Base-by-base conservation (phyloP, 2,113 vertebrate genomes). In the Nothocercus julius region DNA sequence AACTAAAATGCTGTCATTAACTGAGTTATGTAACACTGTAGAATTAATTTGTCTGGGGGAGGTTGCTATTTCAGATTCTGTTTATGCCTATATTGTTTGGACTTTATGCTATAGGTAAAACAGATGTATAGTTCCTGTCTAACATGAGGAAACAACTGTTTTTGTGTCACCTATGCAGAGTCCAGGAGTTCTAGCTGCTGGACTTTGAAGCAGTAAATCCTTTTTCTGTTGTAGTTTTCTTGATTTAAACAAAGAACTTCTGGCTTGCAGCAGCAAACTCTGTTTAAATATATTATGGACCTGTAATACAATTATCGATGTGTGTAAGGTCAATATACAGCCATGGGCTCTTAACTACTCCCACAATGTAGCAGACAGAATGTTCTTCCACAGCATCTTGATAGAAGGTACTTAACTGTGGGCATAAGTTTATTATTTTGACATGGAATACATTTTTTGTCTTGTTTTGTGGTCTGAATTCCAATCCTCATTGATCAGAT, bases 361-460 rank as follows among this genome's bases (percentile, higher is more conserved):
- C 0, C 86, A 34, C 49, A 36, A 47, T 9, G 0, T 0, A 13
- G 22, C 25, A 34, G 66, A 54, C 61, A 44, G 30, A 49, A 49
- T 11, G 20, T 21, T 32, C 54, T 87, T 53, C 40, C 45, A 36
- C 40, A 42, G 45, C 34, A 47, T 30, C 30, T 25, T 38, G 11
- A 24, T 75, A 7, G 90, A 85, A 85, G 18, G 7, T 1, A 0
- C 58, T 64, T 82, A 85, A 45, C 75, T 4, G 21, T 63, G 15
- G 9, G 3, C 21, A 7, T 47, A 28, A 36, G 38, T 68, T 68
- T 47, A 66, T 82, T 91, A 32, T 85, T 79, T 89, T 9, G 34
- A 64, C 42, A 17, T 69, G 70, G 13, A 20, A 14, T 44, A 24
- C 28, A 9, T 80, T 51, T 40, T 36, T 25, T 74, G 40, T 74